phyloP scores from a whole-genome alignment of 2,888 invertebrate species.

The Agrotis segetum region DNA sequence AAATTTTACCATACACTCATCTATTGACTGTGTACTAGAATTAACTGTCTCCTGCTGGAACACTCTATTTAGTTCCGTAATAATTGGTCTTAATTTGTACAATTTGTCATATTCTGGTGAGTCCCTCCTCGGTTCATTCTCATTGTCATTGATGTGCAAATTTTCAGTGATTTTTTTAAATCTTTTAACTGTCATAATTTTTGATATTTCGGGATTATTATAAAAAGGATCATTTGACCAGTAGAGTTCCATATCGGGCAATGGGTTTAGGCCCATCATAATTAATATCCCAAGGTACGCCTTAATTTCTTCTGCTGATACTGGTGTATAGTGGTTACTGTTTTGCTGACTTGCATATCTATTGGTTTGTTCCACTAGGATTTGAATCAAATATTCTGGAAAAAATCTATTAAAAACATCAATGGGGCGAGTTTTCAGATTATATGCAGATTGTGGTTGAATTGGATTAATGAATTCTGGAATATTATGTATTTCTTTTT shows the following conservation, averaged over 20 bases:
- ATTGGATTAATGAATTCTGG: background rate
- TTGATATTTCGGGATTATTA: slow-evolving; percentile 6
- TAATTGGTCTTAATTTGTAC: slow-evolving; percentile 3
- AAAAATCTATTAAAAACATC: slow-evolving; percentile 40
- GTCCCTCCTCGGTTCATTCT: background rate
- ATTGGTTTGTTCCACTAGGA: slow-evolving; percentile 58
- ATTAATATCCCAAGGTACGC: slow-evolving; percentile 51
- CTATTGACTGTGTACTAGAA: background rate
- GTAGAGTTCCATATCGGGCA: background rate
- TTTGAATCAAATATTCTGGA: slow-evolving; percentile 50
- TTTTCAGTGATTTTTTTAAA: background rate
- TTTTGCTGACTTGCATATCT: slow-evolving; percentile 55
- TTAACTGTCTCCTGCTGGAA: background rate
- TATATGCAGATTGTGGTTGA: too few relatives aligned
- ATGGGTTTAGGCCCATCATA: background rate
- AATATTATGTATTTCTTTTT: slow-evolving; percentile 6
- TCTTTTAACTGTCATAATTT: background rate
- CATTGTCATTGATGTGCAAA: slow-evolving; percentile 1
- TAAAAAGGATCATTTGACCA: slow-evolving; percentile 8
- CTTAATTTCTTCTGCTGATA: slow-evolving; percentile 45
- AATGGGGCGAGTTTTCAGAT: too few relatives aligned
- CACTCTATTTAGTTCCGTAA: background rate
- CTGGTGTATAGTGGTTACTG: slow-evolving; percentile 36
- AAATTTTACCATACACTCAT: slow-evolving; percentile 6
- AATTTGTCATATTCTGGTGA: slow-evolving; percentile 2